A percentile compares a stretch with the other conserved stretches of the same genome.
Evolutionary conservation across 1,140 invertebrate genomes (phyloP).

Genomic region (Ips nitidus): DNA sequence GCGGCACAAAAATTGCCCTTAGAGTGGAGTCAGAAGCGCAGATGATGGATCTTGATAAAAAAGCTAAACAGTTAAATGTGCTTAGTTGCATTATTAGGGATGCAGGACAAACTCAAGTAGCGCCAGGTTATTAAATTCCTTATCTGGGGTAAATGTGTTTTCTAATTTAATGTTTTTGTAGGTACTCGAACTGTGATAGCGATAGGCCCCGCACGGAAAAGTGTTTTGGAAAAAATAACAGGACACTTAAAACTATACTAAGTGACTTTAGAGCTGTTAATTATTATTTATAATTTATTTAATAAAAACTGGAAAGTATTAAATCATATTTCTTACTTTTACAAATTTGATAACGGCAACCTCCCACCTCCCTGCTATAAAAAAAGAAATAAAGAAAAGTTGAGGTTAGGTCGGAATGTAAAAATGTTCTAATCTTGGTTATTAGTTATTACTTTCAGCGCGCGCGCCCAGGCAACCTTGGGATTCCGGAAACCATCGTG

Average conservation of each 20-base stretch:
- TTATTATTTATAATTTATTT: too few relatives aligned
- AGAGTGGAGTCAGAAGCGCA: constrained; percentile 66
- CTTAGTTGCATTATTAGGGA: constrained; percentile 77
- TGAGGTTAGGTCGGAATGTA: too few relatives aligned
- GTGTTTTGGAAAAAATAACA: constrained; percentile 78
- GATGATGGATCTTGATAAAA: constrained; percentile 63
- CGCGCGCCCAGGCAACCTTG: too few relatives aligned
- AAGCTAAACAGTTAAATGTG: constrained; percentile 69
- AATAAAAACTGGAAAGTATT: too few relatives aligned
- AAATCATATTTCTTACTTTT: too few relatives aligned
- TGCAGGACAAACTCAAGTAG: constrained; percentile 89
- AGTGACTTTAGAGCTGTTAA: constrained; percentile 32
- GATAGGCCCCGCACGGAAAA: constrained; percentile 81
- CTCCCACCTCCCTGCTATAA: too few relatives aligned
- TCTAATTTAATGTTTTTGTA: constrained; percentile 17
- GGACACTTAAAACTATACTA: constrained; percentile 85
- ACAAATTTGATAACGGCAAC: too few relatives aligned
- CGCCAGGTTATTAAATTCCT: constrained; percentile 58
- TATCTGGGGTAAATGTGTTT: not conserved
- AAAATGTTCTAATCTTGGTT: too few relatives aligned
- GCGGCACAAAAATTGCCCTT: constrained; percentile 55
- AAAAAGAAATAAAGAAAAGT: too few relatives aligned
- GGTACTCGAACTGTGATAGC: constrained; percentile 81
- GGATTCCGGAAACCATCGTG: too few relatives aligned
- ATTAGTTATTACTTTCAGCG: too few relatives aligned